Base-by-base conservation (phyloP, 2,888 invertebrate species). In the Tigriopus californicus region DNA sequence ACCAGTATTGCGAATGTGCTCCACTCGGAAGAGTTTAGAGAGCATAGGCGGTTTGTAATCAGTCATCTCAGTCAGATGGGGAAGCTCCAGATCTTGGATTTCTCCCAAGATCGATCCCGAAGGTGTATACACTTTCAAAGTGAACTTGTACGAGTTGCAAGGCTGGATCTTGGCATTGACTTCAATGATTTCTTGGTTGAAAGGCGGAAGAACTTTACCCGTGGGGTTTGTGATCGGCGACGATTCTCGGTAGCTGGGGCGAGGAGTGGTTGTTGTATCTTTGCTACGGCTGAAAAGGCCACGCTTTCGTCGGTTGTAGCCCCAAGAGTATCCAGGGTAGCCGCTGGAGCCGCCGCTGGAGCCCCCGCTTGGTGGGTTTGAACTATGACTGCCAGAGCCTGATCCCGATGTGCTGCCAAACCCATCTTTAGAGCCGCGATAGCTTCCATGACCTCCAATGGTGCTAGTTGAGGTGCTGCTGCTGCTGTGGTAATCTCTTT, bases 41-140 rank as follows among this genome's bases (percentile, higher is more conserved):
- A 56, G 42, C 12, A 46, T 18, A 2, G 56, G 56, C 20, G 56
- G 56, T 22, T 56, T 42, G 44, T 25, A 56, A 22, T 56, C 42
- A 6, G 41, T n/a, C 56, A 56, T 46, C 44, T 56, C 44, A 3
- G 56, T 44, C 6, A 56, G 44, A 13, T 46, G 20, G 33, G 44
- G 44, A n/a, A 44, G 11, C 13, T 22, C 25, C 11, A 56, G 46
- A 24, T 56, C 46, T 33, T 41, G 42, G 11, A 56, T 25, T 22
- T 42, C 44, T 10, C 56, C 56, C 12, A 56, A 12, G 33, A 44
- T 33, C 8, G 56, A 42, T 25, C 33, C 33, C 13, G 20, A 11
- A 2, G 56, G 56, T 12, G 22, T 56, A 18, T 44, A 22, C 42
- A 56, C 18, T n/a, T 56, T 56, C 12, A 56, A 18, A 11, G 42